These are phyloP conservation scores for Premnoplex brunnescens DNA, from an alignment of 2,797 vertebrate genomes.

Conservation along the genomic window DNA sequence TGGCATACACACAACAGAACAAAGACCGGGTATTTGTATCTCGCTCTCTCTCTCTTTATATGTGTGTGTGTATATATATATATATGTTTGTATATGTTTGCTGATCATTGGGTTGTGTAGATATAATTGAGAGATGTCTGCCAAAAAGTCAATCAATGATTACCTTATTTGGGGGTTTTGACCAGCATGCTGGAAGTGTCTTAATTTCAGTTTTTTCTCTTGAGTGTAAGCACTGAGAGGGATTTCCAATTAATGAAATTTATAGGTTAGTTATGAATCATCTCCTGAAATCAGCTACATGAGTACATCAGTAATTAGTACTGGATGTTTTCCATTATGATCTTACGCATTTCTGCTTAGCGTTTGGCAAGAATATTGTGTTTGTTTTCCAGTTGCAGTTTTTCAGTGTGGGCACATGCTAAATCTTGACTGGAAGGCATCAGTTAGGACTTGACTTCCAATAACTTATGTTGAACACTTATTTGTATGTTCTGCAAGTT, in stretches of 20 bases:
- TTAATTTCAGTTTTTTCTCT: background rate
- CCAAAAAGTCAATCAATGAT: constrained; percentile 50
- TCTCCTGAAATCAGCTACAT: constrained; percentile 59
- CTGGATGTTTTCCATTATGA: constrained; percentile 60
- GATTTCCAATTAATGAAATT: constrained; percentile 57
- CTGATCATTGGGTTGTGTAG: background rate
- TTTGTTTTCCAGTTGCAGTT: constrained; percentile 53
- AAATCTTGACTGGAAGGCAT: constrained; percentile 20
- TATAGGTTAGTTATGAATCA: constrained; percentile 52
- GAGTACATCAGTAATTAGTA: constrained; percentile 60
- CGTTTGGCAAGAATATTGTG: constrained; percentile 51
- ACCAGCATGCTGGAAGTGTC: background rate
- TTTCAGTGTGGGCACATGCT: constrained; percentile 30
- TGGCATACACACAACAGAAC: too few species aligned
- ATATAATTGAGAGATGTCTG: constrained; percentile 30
- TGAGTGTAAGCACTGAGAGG: background rate
- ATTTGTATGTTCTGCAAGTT: background rate
- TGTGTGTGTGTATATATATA: too few species aligned
- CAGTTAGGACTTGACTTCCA: background rate
- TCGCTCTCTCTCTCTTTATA: too few species aligned
- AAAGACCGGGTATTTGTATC: too few species aligned
- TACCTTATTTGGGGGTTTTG: constrained; percentile 7
- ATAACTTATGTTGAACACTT: background rate
- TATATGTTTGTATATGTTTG: background rate
- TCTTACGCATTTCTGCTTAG: constrained; percentile 37